A percentile compares a stretch with the other conserved stretches of the same genome.
phyloP scores from a whole-genome alignment of 2,113 vertebrate genomes.

The Anguilla japonica region DNA sequence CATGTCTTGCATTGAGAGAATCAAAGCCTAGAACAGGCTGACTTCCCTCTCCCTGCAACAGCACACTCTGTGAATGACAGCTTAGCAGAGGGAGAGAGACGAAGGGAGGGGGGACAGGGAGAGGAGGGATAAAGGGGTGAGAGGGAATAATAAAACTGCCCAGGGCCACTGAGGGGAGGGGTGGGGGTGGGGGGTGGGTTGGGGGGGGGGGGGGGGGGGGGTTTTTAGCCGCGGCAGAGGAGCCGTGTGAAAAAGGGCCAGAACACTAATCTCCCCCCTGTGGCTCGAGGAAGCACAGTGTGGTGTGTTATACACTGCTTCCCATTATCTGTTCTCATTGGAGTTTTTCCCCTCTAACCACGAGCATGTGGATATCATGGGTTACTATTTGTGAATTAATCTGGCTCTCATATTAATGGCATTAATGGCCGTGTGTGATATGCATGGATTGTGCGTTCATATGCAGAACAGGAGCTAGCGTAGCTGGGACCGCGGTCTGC shows the following conservation, averaged over 20 bases:
- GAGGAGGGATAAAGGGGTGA: neutral
- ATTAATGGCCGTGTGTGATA: neutral
- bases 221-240: too few relatives aligned
- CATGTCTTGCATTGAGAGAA: constrained; percentile 21
- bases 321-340: neutral
- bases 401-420: neutral
- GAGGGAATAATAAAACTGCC: neutral
- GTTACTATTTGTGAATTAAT: neutral
- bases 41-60: constrained; percentile 15
- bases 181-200: too few relatives aligned
- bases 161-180: neutral
- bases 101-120: neutral
- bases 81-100: neutral
- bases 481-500: neutral
- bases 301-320: neutral
- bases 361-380: neutral
- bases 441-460: neutral
- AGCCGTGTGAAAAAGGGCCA: neutral
- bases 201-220: too few relatives aligned
- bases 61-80: neutral
- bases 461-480: neutral
- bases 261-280: constrained; percentile 5
- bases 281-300: neutral
- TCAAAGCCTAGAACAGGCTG: constrained; percentile 12
- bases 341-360: neutral